phyloP scores from a whole-genome alignment of 2,797 vertebrate species.

The Thalassophryne amazonica region DNA sequence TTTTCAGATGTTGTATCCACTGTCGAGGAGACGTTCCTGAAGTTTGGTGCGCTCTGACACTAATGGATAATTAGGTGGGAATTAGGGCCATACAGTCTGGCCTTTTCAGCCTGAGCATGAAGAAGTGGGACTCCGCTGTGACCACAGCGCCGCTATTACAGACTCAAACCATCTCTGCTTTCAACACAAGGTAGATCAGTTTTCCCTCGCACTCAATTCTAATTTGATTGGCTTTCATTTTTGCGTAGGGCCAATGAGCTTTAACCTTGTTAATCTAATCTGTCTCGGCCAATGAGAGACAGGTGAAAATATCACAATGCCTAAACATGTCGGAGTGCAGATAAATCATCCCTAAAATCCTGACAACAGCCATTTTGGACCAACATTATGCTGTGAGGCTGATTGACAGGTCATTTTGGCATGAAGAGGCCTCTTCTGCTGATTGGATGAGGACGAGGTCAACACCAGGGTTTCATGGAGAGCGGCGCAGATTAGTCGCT shows the following conservation, averaged over 20 bases:
- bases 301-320: slow-evolving; percentile 65
- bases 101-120: slow-evolving; percentile 59
- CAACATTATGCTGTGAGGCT: slow-evolving; percentile 35
- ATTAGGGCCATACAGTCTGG: slow-evolving; percentile 63
- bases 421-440: slow-evolving; percentile 49
- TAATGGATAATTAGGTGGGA: slow-evolving; percentile 69
- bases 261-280: slow-evolving; percentile 76
- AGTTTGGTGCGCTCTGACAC: slow-evolving; percentile 16
- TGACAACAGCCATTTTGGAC: slow-evolving; percentile 30
- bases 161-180: slow-evolving; percentile 72
- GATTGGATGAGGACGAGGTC: slow-evolving; percentile 42
- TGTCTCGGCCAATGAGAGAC: slow-evolving; percentile 65
- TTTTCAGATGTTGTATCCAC: not conserved
- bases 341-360: slow-evolving; percentile 62
- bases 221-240: slow-evolving; percentile 78
- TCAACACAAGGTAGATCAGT: slow-evolving; percentile 76
- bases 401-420: slow-evolving; percentile 45
- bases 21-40: not conserved
- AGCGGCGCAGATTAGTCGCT: slow-evolving; percentile 18
- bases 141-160: slow-evolving; percentile 75
- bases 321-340: slow-evolving; percentile 54
- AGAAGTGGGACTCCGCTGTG: slow-evolving; percentile 71
- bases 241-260: slow-evolving; percentile 69
- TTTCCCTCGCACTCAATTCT: slow-evolving; percentile 77
- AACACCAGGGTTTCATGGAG: slow-evolving; percentile 33